Evolutionary conservation across 2,797 vertebrate species (phyloP).

Genomic region (Rallus crepitans): DNA sequence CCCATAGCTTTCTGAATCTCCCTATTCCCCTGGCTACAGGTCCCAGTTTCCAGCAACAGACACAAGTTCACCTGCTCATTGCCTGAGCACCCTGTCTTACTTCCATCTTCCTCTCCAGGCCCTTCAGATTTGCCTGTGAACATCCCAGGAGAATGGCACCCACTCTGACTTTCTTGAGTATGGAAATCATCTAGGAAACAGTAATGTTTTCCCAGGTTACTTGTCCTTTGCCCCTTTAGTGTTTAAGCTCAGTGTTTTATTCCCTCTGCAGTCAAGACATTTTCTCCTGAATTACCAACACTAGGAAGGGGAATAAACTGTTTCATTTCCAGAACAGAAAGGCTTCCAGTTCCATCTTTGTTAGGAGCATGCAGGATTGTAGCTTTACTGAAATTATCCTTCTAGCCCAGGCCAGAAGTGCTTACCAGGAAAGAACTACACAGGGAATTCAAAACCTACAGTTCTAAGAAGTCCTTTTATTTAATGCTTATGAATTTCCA

Average conservation of each 20-base stretch:
- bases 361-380: background rate
- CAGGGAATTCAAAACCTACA: background rate
- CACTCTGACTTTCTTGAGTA: background rate
- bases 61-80: accelerated
- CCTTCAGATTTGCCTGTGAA: background rate
- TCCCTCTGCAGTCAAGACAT: background rate
- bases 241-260: background rate
- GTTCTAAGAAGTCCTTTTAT: background rate
- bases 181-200: background rate
- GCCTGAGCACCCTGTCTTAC: accelerated
- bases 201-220: background rate
- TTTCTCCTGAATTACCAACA: background rate
- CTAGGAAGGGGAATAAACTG: background rate
- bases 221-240: background rate
- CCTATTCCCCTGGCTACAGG: background rate
- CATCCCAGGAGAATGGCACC: background rate
- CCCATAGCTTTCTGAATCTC: background rate
- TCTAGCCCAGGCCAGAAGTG: background rate
- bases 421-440: background rate
- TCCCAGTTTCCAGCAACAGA: background rate
- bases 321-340: background rate
- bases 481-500: background rate
- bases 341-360: background rate
- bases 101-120: background rate
- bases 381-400: background rate